Base-by-base conservation (phyloP, 2,797 vertebrate species). In the Enteromius mattozi region DNA sequence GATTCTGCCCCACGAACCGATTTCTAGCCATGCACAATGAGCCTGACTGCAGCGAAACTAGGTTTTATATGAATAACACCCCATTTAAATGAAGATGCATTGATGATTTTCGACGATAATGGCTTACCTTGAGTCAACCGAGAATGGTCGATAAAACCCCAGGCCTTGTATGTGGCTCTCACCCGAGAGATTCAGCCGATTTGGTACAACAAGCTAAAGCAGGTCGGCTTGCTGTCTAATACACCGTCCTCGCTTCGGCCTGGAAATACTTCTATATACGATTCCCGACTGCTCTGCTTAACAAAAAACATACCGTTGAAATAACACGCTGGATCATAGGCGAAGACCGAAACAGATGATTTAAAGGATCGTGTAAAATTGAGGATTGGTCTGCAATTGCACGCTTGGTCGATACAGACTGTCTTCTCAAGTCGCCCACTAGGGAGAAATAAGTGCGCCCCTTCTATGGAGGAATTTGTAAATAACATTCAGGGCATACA, bases 401-500 rank as follows among this genome's bases (percentile, higher is more conserved):
- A 84, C 82, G 76, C 82, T 84, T 84, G 82, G 82, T 61, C 21
- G 74, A 85, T 76, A 85, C 82, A 63, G 71, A 24, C 42, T 75
- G 75, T 77, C 74, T 56, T 88, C 80, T 88, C 88, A 65, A 12
- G 77, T 82, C 82, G 70, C 33, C 82, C 81, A 74, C 78, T 82
- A 87, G 90, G 92, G 78, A 59, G 54, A 80, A 79, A 69, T 83
- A 77, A 92, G 90, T 88, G 92, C 93, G 90, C 90, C 91, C 92
- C 93, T 88, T 90, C 92, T 90, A 91, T 90, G 89, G 79, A 88
- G 88, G 89, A 91, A 92, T 93, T 93, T 91, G 94, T 94, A 93
- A 94, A 94, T 93, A 94, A 93, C 90, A 88, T 89, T 91, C 71
- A 76, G 45, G 8, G 77, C 59, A 45, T 30, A 71, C 16, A 10